phyloP scores from a whole-genome alignment of 1,140 invertebrate genomes.

The Acyrthosiphon pisum region DNA sequence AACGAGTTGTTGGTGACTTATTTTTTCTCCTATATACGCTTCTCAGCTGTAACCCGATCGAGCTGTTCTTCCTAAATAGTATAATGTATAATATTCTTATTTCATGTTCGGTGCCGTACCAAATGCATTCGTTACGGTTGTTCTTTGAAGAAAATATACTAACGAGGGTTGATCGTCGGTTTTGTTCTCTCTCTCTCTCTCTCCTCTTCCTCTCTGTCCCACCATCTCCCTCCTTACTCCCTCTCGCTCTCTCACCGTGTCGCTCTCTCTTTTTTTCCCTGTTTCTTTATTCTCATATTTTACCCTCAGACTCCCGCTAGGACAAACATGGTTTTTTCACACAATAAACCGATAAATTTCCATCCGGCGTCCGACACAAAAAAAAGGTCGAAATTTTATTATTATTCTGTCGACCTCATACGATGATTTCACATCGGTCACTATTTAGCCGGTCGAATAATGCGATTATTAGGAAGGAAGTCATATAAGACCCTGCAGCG shows the following conservation, averaged over 20 bases:
- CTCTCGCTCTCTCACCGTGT: background rate
- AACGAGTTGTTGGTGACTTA: slow-evolving; percentile 31
- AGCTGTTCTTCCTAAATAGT: slow-evolving; percentile 12
- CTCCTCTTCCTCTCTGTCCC: no score
- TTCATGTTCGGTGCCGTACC: background rate
- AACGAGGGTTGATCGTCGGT: slow-evolving; percentile 50
- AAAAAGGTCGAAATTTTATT: slow-evolving; percentile 47
- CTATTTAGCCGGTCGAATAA: slow-evolving; percentile 18
- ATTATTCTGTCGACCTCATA: slow-evolving; percentile 37
- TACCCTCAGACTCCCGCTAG: slow-evolving; percentile 47
- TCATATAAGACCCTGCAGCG: background rate
- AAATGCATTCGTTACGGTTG: slow-evolving; percentile 47
- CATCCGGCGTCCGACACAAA: slow-evolving; percentile 25
- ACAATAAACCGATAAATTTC: slow-evolving; percentile 54
- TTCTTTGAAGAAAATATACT: slow-evolving; percentile 49
- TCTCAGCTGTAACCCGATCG: background rate
- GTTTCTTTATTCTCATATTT: slow-evolving; percentile 32
- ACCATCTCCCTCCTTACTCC: background rate
- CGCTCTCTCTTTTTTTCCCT: background rate
- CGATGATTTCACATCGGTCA: slow-evolving; percentile 41
- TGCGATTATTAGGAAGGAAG: slow-evolving; percentile 26
- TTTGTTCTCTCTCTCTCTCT: slow-evolving; percentile 32
- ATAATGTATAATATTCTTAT: slow-evolving; percentile 31
- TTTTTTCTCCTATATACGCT: slow-evolving; percentile 17
- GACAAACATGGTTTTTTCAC: slow-evolving; percentile 43